Evolutionary conservation across 2,888 invertebrate species (phyloP).

Genomic region (Myopa testacea): DNA sequence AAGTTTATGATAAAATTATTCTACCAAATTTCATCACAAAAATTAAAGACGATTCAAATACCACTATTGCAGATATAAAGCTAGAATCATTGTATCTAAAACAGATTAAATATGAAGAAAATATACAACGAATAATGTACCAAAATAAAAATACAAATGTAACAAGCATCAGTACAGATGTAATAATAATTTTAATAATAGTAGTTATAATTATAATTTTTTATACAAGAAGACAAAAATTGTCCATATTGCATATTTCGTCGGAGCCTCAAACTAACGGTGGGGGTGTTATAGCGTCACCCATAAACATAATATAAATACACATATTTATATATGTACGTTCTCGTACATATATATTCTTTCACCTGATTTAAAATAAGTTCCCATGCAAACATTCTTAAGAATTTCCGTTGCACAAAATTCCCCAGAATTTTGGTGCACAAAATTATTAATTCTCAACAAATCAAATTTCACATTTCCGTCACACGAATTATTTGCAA

Average conservation of each 20-base stretch:
- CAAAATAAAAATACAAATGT: conserved; percentile 28
- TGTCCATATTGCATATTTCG: conserved; percentile 5
- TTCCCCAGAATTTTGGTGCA: too few species aligned
- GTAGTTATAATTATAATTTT: conserved; percentile 1
- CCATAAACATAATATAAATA: too few species aligned
- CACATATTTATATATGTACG: too few species aligned
- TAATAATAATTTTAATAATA: conserved; percentile 22
- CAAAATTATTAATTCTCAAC: too few species aligned
- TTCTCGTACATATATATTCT: too few species aligned
- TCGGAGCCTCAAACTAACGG: conserved; percentile 27
- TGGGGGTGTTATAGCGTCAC: not conserved
- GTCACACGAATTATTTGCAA: too few species aligned
- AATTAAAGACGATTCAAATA: conserved; percentile 35
- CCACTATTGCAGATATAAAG: conserved; percentile 29
- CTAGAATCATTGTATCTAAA: conserved; percentile 35
- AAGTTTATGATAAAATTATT: conserved; percentile 42
- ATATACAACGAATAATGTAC: conserved; percentile 27
- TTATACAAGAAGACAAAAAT: not conserved
- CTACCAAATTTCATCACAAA: conserved; percentile 43
- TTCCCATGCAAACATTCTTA: too few species aligned
- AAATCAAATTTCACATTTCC: too few species aligned
- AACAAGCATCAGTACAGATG: conserved; percentile 29
- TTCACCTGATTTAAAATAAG: too few species aligned
- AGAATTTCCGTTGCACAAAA: too few species aligned
- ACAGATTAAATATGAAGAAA: conserved; percentile 36